Conservation (phyloP, 1,140 invertebrate species). For the Pogonognathellus flavescens region DNA sequence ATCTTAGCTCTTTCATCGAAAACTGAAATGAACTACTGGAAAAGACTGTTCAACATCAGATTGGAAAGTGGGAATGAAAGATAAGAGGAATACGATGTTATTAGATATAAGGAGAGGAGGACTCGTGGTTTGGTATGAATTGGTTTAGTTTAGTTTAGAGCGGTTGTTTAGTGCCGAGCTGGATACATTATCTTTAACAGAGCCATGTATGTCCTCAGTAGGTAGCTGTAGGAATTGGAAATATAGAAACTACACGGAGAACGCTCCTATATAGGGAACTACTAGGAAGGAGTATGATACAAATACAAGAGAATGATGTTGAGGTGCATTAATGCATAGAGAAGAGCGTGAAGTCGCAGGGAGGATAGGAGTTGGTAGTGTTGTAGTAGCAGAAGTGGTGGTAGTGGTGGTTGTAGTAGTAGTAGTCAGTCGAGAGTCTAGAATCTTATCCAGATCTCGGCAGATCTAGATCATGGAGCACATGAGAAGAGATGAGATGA, state of each 20-base stretch:
- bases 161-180: constrained; percentile 32
- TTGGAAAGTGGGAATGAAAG: constrained; percentile 34
- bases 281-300: background rate
- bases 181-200: constrained; percentile 38
- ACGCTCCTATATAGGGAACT: too few species aligned
- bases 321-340: too few species aligned
- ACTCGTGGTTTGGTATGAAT: constrained; percentile 31
- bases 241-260: too few species aligned
- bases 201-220: background rate
- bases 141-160: constrained; percentile 44
- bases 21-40: background rate
- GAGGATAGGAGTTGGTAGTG: too few species aligned
- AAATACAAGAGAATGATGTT: background rate
- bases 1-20: background rate
- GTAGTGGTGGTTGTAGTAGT: background rate
- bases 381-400: background rate
- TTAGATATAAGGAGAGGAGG: constrained; percentile 23
- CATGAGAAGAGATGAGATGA: constrained; percentile 51
- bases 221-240: too few species aligned
- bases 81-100: constrained; percentile 18
- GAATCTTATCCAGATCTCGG: constrained; percentile 8
- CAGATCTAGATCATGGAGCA: constrained; percentile 54
- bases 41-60: constrained; percentile 25
- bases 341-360: too few species aligned
- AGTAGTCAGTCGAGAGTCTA: background rate